phyloP scores from a whole-genome alignment of 2,113 vertebrate species.

The Sminthopsis crassicaudata region DNA sequence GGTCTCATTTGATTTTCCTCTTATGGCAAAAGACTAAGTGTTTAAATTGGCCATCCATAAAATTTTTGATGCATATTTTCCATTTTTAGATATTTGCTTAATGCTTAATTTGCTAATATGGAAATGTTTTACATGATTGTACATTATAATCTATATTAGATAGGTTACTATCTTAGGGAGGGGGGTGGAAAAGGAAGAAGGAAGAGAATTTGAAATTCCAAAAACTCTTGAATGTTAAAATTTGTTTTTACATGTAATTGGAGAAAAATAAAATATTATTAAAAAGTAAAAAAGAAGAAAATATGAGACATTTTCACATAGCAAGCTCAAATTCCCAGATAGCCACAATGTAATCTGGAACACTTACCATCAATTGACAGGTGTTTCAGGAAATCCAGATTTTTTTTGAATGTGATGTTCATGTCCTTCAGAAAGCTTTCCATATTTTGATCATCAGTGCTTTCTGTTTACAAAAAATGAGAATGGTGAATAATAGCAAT shows the following conservation, averaged over 20 bases:
- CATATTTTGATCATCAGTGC: conserved; percentile 34
- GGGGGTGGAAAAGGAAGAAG: too few relatives aligned
- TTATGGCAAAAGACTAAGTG: not conserved
- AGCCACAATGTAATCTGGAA: not conserved
- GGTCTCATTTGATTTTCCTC: too few relatives aligned
- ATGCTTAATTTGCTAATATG: too few relatives aligned
- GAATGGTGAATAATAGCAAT: conserved; percentile 17
- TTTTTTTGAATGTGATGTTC: conserved; percentile 52
- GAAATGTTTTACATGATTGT: too few relatives aligned
- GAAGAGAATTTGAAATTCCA: too few relatives aligned
- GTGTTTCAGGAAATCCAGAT: conserved; percentile 45
- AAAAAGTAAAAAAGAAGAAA: too few relatives aligned
- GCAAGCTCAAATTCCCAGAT: not conserved
- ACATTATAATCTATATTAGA: too few relatives aligned
- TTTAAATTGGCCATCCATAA: not conserved
- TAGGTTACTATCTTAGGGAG: too few relatives aligned
- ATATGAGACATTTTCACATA: not conserved
- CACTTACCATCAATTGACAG: conserved; percentile 41
- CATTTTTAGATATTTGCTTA: not conserved
- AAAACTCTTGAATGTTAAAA: too few relatives aligned
- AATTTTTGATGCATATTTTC: not conserved
- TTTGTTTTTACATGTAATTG: not conserved
- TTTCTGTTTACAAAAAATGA: conserved; percentile 61
- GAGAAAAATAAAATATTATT: too few relatives aligned
- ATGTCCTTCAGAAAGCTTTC: conserved; percentile 47